Evolutionary conservation across 2,888 invertebrate species (phyloP).

Genomic region (Drosophila atripex): DNA sequence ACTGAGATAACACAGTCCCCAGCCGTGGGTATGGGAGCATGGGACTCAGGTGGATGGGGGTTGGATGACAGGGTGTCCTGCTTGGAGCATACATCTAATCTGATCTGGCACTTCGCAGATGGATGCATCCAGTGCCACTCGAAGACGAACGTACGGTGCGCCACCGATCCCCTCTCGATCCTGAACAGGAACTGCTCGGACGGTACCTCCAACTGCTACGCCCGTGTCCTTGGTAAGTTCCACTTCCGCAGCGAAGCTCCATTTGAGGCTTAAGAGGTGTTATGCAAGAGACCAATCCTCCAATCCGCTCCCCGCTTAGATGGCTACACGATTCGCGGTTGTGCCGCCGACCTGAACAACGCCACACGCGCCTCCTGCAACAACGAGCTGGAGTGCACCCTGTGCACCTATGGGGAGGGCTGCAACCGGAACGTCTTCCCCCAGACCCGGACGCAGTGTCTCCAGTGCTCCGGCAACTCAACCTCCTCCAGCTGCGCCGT

Average conservation of each 20-base stretch:
- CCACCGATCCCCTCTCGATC: slow-evolving; percentile 73
- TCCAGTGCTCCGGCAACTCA: slow-evolving; percentile 78
- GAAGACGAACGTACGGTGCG: slow-evolving; percentile 72
- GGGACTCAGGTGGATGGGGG: no score
- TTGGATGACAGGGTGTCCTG: no score
- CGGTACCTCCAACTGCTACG: slow-evolving; percentile 70
- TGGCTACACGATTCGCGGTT: slow-evolving; percentile 81
- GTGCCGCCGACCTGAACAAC: slow-evolving; percentile 75
- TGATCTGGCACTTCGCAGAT: slow-evolving; percentile 56
- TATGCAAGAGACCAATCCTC: no score
- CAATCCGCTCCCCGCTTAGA: slow-evolving; percentile 52
- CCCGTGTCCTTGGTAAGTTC: slow-evolving; percentile 71
- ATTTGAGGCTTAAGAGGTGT: no score
- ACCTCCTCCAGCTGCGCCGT: slow-evolving; percentile 73
- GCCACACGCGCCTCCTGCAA: slow-evolving; percentile 64
- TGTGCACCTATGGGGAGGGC: slow-evolving; percentile 73
- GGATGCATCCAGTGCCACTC: slow-evolving; percentile 82
- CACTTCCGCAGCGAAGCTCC: no score
- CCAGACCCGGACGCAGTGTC: slow-evolving; percentile 72
- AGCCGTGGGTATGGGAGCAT: no score
- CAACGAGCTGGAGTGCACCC: slow-evolving; percentile 79
- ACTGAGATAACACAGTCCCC: slow-evolving; percentile 11
- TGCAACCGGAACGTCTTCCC: slow-evolving; percentile 81
- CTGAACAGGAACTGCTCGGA: slow-evolving; percentile 75
- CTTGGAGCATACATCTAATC: no score